Conservation (phyloP, 2,888 invertebrate species). For the Melinaea marsaeus region DNA sequence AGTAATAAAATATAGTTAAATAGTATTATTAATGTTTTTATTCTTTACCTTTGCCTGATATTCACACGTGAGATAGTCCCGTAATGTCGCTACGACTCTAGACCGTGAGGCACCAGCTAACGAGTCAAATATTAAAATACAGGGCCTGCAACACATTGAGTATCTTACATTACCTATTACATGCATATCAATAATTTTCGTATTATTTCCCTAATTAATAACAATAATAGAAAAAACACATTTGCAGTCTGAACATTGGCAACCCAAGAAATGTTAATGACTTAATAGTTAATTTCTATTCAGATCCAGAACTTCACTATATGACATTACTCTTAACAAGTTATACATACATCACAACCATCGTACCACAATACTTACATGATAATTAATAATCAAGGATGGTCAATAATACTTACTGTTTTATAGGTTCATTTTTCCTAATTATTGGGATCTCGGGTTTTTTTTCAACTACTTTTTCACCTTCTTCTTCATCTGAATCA, state of each 20-base stretch:
- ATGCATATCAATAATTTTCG: too few relatives aligned
- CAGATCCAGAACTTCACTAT: too few relatives aligned
- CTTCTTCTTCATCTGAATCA: constrained; percentile 70
- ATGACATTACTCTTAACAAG: too few relatives aligned
- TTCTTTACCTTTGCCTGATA: constrained; percentile 84
- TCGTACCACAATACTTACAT: not conserved
- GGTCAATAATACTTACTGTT: constrained; percentile 76
- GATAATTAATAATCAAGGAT: constrained; percentile 15
- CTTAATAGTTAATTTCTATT: too few relatives aligned
- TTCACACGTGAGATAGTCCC: constrained; percentile 94
- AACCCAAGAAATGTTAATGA: too few relatives aligned
- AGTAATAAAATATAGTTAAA: constrained; percentile 9
- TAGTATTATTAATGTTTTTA: not conserved
- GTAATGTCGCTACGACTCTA: constrained; percentile 90
- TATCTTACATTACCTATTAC: too few relatives aligned
- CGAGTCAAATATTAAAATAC: constrained; percentile 97
- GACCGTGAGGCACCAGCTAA: constrained; percentile 88
- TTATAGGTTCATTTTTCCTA: constrained; percentile 75
- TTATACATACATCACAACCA: too few relatives aligned
- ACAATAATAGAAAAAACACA: too few relatives aligned
- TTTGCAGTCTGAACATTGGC: too few relatives aligned
- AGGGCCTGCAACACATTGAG: constrained; percentile 82
- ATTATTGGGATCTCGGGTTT: constrained; percentile 51
- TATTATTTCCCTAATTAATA: too few relatives aligned
- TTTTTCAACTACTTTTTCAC: constrained; percentile 57